Base-by-base conservation (phyloP, 2,113 vertebrate species). In the Myotis lucifugus region DNA sequence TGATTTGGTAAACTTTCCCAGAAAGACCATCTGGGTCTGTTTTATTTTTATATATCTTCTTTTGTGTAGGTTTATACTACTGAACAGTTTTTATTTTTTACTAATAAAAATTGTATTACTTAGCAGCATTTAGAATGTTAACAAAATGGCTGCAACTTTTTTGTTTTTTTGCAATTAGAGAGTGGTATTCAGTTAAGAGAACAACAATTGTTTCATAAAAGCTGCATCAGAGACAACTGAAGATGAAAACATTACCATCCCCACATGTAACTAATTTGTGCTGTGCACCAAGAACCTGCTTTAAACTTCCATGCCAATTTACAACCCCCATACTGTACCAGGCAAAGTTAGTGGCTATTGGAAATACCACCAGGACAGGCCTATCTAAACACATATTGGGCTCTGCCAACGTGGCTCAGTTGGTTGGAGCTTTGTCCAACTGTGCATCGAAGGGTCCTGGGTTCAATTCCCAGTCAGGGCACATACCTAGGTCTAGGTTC, bases 301-400 rank as follows among this genome's bases (percentile, higher is more conserved):
- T 98, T 98, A 97, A 56, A 99, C 97, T 98, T 98, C 98, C 98
- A 99, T 98, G 98, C 98, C 97, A 98, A 98, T 99, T 98, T 98
- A 98, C 98, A 98, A 98, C 98, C 98, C 98, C 99, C 98, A 98
- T 98, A 99, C 98, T 98, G 99, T 99, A 99, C 98, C 98, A 99
- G 97, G 98, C 98, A 99, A 99, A 98, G 98, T 99, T 98, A 99
- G 98, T 99, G 99, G 99, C 98, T 98, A 98, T 98, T 98, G 98
- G 98, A 96, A 98, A 99, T 98, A 99, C 99, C 99, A 99, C 99
- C 99, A 99, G 98, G 98, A 99, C 98, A 99, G 98, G 98, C 98
- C 98, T 98, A 98, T 98, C 98, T 13, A 66, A 1, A 61, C 25
- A 61, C 59, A 27, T 4, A 21, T 61, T 61, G 59, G 59, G 59